Conservation (phyloP, 2,797 vertebrate genomes). For the Pipistrellus pygmaeus region DNA sequence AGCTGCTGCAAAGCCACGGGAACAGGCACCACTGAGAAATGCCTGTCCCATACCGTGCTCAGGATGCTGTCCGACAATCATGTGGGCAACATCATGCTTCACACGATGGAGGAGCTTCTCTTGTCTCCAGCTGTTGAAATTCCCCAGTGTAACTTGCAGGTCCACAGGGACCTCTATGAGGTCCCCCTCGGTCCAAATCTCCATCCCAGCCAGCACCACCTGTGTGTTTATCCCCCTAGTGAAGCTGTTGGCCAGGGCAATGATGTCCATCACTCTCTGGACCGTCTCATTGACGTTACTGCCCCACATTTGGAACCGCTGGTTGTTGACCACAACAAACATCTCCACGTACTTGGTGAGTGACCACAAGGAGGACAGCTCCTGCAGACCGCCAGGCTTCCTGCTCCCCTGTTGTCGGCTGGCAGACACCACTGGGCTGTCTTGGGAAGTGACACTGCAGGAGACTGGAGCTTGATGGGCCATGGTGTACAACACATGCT, state of each 20-base stretch:
- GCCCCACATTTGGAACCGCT: conserved; percentile 75
- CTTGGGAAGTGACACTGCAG: neutral
- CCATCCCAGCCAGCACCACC: conserved; percentile 75
- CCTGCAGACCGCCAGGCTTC: neutral
- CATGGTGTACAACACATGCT: conserved; percentile 74
- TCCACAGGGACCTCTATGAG: conserved; percentile 25
- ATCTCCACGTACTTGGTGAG: conserved; percentile 77
- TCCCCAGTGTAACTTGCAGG: conserved; percentile 41
- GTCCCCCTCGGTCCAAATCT: conserved; percentile 78
- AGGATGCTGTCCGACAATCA: conserved; percentile 65
- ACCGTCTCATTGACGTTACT: conserved; percentile 33
- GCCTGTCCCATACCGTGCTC: conserved; percentile 45
- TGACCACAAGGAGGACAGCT: conserved; percentile 41
- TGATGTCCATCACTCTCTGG: conserved; percentile 58
- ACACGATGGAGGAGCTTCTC: neutral
- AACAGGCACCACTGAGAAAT: conserved; percentile 71
- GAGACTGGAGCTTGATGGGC: neutral
- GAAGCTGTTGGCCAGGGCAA: conserved; percentile 75
- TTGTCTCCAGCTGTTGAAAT: conserved; percentile 81
- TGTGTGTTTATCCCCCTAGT: conserved; percentile 60
- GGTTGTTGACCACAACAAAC: conserved; percentile 72
- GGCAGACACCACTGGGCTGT: neutral
- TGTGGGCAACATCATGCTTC: conserved; percentile 68
- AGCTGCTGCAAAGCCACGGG: neutral
- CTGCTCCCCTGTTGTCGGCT: neutral